phyloP scores from a whole-genome alignment of 2,797 vertebrate genomes.

The Todus mexicanus region DNA sequence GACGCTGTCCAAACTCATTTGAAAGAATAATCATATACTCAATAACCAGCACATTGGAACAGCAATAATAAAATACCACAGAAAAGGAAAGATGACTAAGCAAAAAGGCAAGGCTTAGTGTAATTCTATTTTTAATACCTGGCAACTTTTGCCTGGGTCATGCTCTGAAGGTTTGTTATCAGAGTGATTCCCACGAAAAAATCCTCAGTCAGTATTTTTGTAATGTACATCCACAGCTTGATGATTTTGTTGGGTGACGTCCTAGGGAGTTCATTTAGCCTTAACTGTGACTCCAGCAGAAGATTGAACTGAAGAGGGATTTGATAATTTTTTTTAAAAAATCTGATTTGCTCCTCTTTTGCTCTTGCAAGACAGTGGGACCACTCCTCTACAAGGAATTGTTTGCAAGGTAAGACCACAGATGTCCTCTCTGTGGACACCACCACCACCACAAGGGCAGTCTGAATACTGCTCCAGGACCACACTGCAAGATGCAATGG shows the following conservation, averaged over 20 bases:
- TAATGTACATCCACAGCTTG: neutral
- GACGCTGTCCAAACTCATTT: constrained; percentile 63
- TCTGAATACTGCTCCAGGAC: neutral
- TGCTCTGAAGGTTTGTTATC: neutral
- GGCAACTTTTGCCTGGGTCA: neutral
- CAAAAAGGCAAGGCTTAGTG: neutral
- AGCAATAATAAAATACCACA: constrained; percentile 63
- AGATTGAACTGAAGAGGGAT: neutral
- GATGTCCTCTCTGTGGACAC: neutral
- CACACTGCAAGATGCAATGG: neutral
- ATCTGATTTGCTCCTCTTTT: neutral
- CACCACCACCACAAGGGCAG: neutral
- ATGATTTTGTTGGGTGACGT: neutral
- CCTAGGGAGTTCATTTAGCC: neutral
- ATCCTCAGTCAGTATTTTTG: neutral
- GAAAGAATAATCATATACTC: constrained; percentile 54
- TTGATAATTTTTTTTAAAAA: neutral
- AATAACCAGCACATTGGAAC: constrained; percentile 53
- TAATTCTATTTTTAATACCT: constrained; percentile 30
- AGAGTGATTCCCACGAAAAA: constrained; percentile 3
- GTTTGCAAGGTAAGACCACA: neutral
- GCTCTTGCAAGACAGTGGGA: neutral
- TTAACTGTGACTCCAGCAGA: neutral
- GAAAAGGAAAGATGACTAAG: constrained; percentile 60
- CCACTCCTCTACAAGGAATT: neutral